Evolutionary conservation across 2,797 vertebrate species (phyloP).

Genomic region (Champsocephalus gunnari): DNA sequence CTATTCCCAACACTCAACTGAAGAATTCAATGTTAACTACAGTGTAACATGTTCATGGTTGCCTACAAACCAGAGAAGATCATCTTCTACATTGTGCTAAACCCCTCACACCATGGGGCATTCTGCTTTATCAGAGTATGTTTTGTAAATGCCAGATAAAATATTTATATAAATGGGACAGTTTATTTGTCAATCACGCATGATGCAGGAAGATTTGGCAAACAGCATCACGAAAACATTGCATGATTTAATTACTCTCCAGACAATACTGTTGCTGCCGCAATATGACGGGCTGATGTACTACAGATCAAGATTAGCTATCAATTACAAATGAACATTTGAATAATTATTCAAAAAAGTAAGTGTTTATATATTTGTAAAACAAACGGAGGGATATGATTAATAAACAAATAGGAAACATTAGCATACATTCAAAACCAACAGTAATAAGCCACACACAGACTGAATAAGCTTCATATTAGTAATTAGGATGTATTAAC

Average conservation of each 20-base stretch:
- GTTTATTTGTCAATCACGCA: conserved; percentile 16
- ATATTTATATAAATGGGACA: conserved; percentile 37
- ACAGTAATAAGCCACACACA: conserved; percentile 39
- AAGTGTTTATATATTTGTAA: conserved; percentile 18
- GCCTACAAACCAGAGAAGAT: conserved; percentile 1
- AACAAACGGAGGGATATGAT: background rate
- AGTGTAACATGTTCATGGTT: background rate
- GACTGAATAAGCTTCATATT: conserved; percentile 29
- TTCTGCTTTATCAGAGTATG: conserved; percentile 39
- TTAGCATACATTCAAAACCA: conserved; percentile 31
- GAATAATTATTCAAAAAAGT: conserved; percentile 41
- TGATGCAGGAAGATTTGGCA: conserved; percentile 9
- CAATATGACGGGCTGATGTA: conserved; percentile 9
- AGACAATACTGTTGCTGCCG: conserved; percentile 6
- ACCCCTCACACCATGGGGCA: conserved; percentile 23
- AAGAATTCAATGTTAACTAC: background rate
- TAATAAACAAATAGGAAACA: background rate
- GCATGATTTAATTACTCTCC: conserved; percentile 35
- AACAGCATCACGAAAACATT: conserved; percentile 18
- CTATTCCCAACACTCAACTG: background rate
- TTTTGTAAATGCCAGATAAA: conserved; percentile 15
- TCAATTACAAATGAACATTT: conserved; percentile 28
- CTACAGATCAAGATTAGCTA: conserved; percentile 17
- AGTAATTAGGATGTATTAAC: conserved; percentile 54
- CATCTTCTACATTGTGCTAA: conserved; percentile 5